These are phyloP conservation scores for Drosophila guanche DNA, from an alignment of 1,140 invertebrate genomes.

Conservation along the genomic window DNA sequence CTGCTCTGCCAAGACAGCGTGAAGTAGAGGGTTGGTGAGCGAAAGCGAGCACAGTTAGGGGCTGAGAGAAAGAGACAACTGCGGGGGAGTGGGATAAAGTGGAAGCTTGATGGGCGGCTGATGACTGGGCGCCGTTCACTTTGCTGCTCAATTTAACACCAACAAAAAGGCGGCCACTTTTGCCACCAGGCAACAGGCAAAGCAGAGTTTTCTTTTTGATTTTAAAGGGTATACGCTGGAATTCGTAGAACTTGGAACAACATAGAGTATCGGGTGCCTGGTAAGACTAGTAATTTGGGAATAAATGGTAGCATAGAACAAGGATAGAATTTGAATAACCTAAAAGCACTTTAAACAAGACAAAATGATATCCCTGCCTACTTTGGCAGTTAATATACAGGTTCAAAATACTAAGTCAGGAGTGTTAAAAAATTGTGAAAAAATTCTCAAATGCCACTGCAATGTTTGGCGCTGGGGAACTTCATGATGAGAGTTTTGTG, in stretches of 20 bases:
- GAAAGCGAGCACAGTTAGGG: not conserved
- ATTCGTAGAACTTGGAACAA: not conserved
- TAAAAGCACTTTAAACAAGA: no score
- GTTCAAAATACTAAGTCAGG: conserved; percentile 73
- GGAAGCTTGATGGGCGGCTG: conserved; percentile 20
- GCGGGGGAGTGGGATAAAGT: not conserved
- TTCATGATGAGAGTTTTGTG: conserved; percentile 22
- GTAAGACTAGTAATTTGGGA: not conserved
- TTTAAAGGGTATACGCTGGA: not conserved
- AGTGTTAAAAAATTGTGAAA: conserved; percentile 24
- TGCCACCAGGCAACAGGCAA: conserved; percentile 32
- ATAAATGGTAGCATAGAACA: no score
- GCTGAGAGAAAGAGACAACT: not conserved
- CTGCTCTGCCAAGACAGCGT: conserved; percentile 19
- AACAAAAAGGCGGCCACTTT: conserved; percentile 67
- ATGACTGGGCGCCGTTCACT: conserved; percentile 45
- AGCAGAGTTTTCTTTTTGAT: conserved; percentile 1
- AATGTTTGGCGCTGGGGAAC: conserved; percentile 28
- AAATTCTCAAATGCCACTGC: conserved; percentile 55
- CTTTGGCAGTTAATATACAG: not conserved
- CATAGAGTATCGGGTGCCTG: not conserved
- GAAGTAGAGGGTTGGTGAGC: not conserved
- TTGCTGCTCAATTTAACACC: conserved; percentile 74
- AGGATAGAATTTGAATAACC: no score
- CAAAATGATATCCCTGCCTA: no score